Conservation (phyloP, 2,113 vertebrate genomes). For the Perca flavescens region DNA sequence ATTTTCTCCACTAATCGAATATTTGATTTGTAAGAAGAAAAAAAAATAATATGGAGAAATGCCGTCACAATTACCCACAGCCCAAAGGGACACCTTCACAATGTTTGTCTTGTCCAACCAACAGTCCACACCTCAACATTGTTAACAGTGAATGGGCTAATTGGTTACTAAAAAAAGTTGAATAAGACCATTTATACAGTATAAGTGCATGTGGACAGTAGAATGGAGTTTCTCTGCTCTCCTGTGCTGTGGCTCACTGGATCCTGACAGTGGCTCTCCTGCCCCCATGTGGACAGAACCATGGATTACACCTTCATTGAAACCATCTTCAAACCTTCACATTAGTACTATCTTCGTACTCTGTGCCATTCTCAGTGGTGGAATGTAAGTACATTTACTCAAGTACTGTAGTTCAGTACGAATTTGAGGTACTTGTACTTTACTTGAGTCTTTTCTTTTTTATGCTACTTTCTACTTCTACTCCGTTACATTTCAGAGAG, state of each 20-base stretch:
- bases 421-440: too few relatives aligned
- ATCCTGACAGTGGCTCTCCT: constrained; percentile 19
- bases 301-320: not conserved
- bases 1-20: not conserved
- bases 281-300: constrained; percentile 37
- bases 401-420: too few relatives aligned
- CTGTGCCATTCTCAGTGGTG: too few relatives aligned
- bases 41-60: not conserved
- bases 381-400: too few relatives aligned
- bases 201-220: too few relatives aligned
- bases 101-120: not conserved
- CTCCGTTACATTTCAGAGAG: too few relatives aligned
- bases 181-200: too few relatives aligned
- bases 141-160: not conserved
- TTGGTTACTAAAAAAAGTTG: not conserved
- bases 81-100: not conserved
- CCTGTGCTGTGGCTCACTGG: not conserved
- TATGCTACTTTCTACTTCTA: too few relatives aligned
- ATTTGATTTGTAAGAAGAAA: not conserved
- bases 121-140: not conserved
- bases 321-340: not conserved
- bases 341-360: too few relatives aligned
- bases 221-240: not conserved
- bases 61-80: not conserved
- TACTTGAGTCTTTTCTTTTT: too few relatives aligned